Base-by-base conservation (phyloP, 2,113 vertebrate genomes). In the Calyptomena viridis region DNA sequence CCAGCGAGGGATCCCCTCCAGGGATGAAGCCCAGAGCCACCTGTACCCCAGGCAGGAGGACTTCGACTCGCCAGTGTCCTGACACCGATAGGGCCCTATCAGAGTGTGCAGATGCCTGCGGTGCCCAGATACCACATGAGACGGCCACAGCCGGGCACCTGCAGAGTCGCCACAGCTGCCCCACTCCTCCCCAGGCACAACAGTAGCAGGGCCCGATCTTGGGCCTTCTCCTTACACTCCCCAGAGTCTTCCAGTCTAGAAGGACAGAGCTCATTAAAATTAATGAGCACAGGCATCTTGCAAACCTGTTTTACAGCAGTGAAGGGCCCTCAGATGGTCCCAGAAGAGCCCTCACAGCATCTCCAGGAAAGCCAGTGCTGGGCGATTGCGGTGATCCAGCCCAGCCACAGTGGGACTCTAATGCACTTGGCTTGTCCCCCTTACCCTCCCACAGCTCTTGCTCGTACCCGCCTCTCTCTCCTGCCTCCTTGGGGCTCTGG, bases 121-220 rank as follows among this genome's bases (percentile, higher is more conserved):
- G 82, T 40, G 1, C 72, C 86, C 86, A 73, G 95, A 83, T 88
- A 94, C 49, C 49, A 60, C 75, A 25, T 0, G 5, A 31, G 59
- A 53, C 1, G 0, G 81, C 35, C 4, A 2, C 6, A 3, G 33
- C 27, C 0, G 6, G 96, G 92, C 90, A 78, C 84, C 66, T 11
- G 14, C 25, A 4, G 74, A 88, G 75, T 40, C 30, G 11, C 47
- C 5, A 3, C 0, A 0, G 67, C 72, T 24, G n/a, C 46, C 53
- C 35, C 8, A 0, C 53, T 73, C 33, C 58, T 37, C 68, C 53
- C 39, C 59, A 56, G 37, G 39, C 63, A 3, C 56, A 35, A 23
- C 49, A 31, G 18, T 1, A 2, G 3, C 52, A 24, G 42, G n/a
- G 31, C 25, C 25, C 33, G 16, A 14, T 3, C 82, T 31, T 20